A percentile compares a stretch with the other conserved stretches of the same genome.
These are phyloP conservation scores for Lepidothrix coronata DNA, from an alignment of 2,113 vertebrate species.

Conservation along the genomic window DNA sequence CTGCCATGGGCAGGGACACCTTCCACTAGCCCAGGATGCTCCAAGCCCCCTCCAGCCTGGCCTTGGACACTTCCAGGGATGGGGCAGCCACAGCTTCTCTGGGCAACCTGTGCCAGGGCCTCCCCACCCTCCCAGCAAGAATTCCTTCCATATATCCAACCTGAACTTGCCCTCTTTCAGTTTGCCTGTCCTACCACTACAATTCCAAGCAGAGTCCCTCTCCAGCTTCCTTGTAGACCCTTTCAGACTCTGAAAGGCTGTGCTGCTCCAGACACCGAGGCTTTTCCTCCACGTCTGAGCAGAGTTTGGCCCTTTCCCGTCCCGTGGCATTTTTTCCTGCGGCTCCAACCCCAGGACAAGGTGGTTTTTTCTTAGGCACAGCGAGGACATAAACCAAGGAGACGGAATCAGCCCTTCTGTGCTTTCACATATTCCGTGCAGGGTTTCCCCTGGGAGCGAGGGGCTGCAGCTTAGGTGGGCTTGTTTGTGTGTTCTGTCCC, in stretches of 20 bases:
- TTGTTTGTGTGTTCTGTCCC: conserved; percentile 15
- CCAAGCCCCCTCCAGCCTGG: not conserved
- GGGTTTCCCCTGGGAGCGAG: not conserved
- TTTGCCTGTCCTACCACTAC: not conserved
- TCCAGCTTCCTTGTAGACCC: not conserved
- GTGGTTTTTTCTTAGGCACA: not conserved
- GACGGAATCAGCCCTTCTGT: not conserved
- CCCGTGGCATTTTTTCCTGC: not conserved
- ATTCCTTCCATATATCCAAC: not conserved
- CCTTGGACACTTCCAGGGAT: not conserved
- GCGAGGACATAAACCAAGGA: not conserved
- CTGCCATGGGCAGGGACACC: not conserved
- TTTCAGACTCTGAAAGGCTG: rapidly evolving
- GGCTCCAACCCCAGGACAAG: rapidly evolving
- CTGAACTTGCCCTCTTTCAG: not conserved
- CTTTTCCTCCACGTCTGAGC: not conserved
- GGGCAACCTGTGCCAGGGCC: not conserved
- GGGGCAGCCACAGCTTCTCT: not conserved
- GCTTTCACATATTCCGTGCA: rapidly evolving
- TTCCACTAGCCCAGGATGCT: not conserved
- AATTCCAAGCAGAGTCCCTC: not conserved
- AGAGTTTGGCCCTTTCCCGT: not conserved
- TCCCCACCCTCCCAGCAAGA: not conserved
- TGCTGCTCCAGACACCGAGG: not conserved
- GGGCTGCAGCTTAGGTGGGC: conserved; percentile 28